Conservation (phyloP, 1,140 invertebrate genomes). For the Hesperophylax magnus region DNA sequence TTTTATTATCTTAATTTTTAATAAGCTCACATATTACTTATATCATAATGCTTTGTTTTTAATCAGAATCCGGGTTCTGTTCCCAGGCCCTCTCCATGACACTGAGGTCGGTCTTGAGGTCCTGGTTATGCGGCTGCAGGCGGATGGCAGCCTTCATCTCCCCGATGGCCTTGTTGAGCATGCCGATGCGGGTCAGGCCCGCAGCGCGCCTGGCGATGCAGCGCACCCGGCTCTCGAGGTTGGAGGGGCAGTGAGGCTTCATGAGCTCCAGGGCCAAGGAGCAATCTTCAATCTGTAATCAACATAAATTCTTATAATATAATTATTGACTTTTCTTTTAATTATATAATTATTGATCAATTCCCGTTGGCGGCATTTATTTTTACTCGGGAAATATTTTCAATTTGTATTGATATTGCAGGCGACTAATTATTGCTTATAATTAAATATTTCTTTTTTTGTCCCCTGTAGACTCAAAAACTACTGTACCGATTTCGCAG, state of each 20-base stretch:
- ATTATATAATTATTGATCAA: too few species aligned
- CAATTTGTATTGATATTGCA: too few species aligned
- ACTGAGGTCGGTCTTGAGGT: conserved; percentile 66
- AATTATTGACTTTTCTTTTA: too few species aligned
- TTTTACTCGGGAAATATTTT: too few species aligned
- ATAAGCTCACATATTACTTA: too few species aligned
- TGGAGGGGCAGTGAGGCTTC: conserved; percentile 78
- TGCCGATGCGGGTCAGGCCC: conserved; percentile 79
- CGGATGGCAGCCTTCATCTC: conserved; percentile 82
- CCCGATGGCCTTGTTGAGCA: conserved; percentile 79
- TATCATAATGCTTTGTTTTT: too few species aligned
- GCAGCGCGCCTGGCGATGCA: conserved; percentile 81
- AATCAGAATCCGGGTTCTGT: conserved; percentile 66
- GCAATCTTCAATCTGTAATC: conserved; percentile 67
- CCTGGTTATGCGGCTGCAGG: conserved; percentile 69
- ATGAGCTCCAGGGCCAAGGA: conserved; percentile 80
- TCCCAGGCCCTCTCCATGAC: conserved; percentile 70
- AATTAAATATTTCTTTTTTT: too few species aligned
- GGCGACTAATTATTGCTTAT: too few species aligned
- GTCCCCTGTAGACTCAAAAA: too few species aligned
- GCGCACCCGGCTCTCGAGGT: conserved; percentile 78
- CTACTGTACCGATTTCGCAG: too few species aligned
- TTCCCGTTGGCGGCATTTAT: too few species aligned
- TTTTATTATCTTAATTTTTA: too few species aligned
- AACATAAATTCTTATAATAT: background rate